Percentiles rank a stretch among this genome's conserved stretches.
Conservation (phyloP, 2,113 vertebrate species). For the Ramphastos sulfuratus region DNA sequence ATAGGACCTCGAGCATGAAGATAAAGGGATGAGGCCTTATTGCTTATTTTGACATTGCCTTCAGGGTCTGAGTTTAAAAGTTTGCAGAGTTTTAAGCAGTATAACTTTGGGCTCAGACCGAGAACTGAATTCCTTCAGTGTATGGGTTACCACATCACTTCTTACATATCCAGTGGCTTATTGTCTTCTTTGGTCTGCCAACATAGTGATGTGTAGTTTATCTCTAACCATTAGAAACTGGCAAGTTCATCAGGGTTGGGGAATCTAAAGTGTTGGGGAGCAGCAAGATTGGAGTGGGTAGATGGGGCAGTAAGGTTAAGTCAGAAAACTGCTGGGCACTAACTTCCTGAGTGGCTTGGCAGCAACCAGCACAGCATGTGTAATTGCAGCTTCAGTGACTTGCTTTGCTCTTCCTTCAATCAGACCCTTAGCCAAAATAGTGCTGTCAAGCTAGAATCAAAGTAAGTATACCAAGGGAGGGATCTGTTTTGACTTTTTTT, state of each 20-base stretch:
- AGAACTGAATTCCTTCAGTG: not conserved
- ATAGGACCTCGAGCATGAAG: not conserved
- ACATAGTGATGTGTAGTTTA: not conserved
- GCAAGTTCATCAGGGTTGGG: not conserved
- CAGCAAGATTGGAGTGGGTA: not conserved
- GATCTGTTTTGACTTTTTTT: not conserved
- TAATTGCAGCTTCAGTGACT: not conserved
- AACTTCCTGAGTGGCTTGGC: not conserved
- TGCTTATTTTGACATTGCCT: not conserved
- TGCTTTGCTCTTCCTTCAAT: slow-evolving; percentile 7
- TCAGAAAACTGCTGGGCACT: not conserved
- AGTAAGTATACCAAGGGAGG: not conserved
- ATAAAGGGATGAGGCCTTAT: not conserved
- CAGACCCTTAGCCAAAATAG: not conserved
- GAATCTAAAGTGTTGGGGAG: not conserved
- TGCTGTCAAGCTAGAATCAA: not conserved
- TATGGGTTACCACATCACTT: not conserved
- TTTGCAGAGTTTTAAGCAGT: not conserved
- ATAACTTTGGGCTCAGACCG: not conserved
- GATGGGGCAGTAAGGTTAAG: not conserved
- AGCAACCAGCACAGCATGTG: not conserved
- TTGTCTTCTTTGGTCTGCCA: not conserved
- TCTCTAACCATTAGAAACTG: not conserved
- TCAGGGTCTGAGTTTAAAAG: not conserved
- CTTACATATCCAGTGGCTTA: not conserved